Base-by-base conservation (phyloP, 2,888 invertebrate genomes). In the Gerris lacustris region DNA sequence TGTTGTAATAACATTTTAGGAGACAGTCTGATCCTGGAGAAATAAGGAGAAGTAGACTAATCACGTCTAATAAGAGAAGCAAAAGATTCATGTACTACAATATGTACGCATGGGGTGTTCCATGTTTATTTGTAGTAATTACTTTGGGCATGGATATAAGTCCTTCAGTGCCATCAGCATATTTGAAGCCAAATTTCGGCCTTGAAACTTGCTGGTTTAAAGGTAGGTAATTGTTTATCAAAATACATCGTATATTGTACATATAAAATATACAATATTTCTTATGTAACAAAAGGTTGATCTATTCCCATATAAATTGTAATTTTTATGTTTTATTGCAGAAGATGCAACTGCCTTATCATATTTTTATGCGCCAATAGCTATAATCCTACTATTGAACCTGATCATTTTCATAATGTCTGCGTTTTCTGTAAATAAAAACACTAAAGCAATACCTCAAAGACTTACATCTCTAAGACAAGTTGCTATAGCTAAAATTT, bases 101-200 rank as follows among this genome's bases (percentile, higher is more conserved):
- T 44, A 63, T 72, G 9, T 89, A 89, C 77, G 88, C 88, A 0
- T 88, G 87, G 87, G 88, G 88, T 0, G 80, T 85, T 43, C 86
- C 89, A 0, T 69, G 83, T 0, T 6, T 85, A 0, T 80, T 87
- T 67, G 83, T 85, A 0, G 79, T 79, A 0, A 71, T 83, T 63
- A 84, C 84, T 6, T 78, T 82, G 0, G 79, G 80, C 17, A 85
- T 86, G 85, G 85, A 87, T 77, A 82, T 84, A 72, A 69, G 79
- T 18, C 81, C 80, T 0, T 76, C 79, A 31, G 76, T 84, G 6
- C 82, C 86, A 0, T 74, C 78, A 0, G 74, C 79, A 45, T 77
- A 84, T 64, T 80, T 84, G 71, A 84, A 81, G 62, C 86, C 88
- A n/a, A 81, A 82, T 72, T 83, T 88, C 72, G 87, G 86, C 0